Evolutionary conservation across 1,140 invertebrate genomes (phyloP).

Genomic region (Pemphigus obesinymphae): DNA sequence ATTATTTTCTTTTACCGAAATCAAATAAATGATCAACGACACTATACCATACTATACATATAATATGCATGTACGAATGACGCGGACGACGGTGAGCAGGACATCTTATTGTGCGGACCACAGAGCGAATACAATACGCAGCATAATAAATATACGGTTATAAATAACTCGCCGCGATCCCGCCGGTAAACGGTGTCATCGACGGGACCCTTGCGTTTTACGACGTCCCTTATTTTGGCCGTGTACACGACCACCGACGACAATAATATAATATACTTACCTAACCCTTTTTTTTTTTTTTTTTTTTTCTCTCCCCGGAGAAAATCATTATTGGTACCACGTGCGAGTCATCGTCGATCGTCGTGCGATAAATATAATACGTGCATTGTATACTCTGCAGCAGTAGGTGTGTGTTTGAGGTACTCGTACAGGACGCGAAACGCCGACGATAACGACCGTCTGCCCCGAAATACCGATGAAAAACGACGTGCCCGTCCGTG

Average conservation of each 20-base stretch:
- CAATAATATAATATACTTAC: neutral
- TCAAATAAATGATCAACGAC: too few species aligned
- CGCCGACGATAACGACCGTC: neutral
- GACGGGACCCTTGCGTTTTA: conserved; percentile 14
- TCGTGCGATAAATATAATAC: neutral
- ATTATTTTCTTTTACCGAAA: too few species aligned
- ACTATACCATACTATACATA: neutral
- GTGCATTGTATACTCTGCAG: neutral
- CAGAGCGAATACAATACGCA: neutral
- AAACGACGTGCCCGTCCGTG: too few species aligned
- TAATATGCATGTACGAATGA: neutral
- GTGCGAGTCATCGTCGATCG: neutral
- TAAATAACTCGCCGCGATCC: conserved; percentile 9
- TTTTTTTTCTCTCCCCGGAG: neutral
- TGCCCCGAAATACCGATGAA: too few species aligned
- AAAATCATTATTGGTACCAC: neutral
- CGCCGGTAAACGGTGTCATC: neutral
- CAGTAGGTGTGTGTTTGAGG: too few species aligned
- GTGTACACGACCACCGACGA: too few species aligned
- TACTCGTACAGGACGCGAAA: neutral
- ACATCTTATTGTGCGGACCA: neutral
- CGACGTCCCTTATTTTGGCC: neutral
- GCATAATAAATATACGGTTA: neutral
- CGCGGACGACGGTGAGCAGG: neutral
- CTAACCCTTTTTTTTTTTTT: too few species aligned